Evolutionary conservation across 2,113 vertebrate species (phyloP), one percentile per base, ranked within the genome.

Genomic region (Ovibos moschatus): DNA sequence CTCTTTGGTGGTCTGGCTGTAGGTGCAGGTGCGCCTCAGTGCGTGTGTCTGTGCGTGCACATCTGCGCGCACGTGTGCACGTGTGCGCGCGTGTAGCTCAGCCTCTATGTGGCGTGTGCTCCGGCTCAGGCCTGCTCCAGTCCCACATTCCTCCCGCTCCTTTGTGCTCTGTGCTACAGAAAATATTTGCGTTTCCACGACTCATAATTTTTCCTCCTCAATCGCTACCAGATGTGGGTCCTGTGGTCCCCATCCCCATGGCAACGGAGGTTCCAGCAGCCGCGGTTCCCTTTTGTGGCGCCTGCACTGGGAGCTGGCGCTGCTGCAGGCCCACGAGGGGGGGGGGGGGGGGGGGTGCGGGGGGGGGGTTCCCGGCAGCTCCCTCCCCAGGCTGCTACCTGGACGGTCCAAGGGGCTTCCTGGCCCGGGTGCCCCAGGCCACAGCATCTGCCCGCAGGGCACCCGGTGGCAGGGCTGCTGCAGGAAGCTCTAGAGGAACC

Each of bases 121-220:
- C 14, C 0, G 19, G 79, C 83, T 55, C 88, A 82, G 95, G 89
- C 85, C 76, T 5, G 43, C 92, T 99, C 97, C 85, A 95, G 98
- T 90, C 95, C 97, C 99, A 99, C 98, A 98, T 97, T 98, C 99
- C 98, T 99, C 98, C 98, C 62, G 97, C 98, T 99, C 98, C 98
- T 99, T 99, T 99, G 98, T 99, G 99, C 99, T 99, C 99, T 99
- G 99, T 99, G 99, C 99, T 99, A 99, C 99, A 99, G 99, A 99
- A 99, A 99, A 99, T 99, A 99, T 99, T 99, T 86, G 96, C 99
- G 98, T 99, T 99, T 99, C 98, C 99, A 98, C 99, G 98, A 99
- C 99, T 99, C 98, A 99, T 98, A 97, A 99, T 99, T 99, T 99
- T 99, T 99, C 96, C 94, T 1, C 21, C 98, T 99, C 99, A 99